Evolutionary conservation across 2,888 invertebrate genomes (phyloP).

Genomic region (Trachelus iudaicus): DNA sequence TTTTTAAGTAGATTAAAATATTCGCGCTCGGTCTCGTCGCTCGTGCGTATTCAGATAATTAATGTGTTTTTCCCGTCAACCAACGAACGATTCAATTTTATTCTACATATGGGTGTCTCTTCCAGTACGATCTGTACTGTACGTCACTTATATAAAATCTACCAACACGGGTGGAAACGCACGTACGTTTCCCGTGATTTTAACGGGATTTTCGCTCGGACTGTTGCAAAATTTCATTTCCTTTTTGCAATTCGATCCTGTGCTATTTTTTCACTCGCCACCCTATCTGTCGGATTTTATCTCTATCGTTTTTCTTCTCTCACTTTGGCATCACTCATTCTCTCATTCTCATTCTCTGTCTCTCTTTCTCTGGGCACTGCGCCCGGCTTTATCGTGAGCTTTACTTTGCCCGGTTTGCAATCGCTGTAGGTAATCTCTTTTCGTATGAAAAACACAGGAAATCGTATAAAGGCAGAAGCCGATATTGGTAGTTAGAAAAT

Average conservation of each 20-base stretch:
- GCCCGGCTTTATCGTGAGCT: no score
- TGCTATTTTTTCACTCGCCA: conserved; percentile 8
- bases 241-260: conserved; percentile 21
- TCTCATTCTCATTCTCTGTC: no score
- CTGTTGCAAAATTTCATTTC: conserved; percentile 35
- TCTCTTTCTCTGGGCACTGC: not conserved
- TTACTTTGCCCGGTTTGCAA: no score
- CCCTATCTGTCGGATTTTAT: not conserved
- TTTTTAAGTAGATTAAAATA: conserved; percentile 65
- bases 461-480: no score
- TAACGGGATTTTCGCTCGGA: conserved; percentile 48
- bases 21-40: conserved; percentile 37
- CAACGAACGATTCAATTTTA: conserved; percentile 35
- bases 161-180: conserved; percentile 18
- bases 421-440: no score
- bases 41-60: conserved; percentile 53
- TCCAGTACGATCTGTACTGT: no score
- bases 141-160: no score
- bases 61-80: conserved; percentile 47
- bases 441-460: no score
- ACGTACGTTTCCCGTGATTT: conserved; percentile 35
- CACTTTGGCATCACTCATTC: no score
- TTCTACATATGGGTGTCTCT: no score
- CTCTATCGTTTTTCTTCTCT: not conserved
- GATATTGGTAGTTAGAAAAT: no score